These are phyloP conservation scores for Cecropterus lyciades DNA, from an alignment of 1,140 invertebrate species.

Conservation along the genomic window DNA sequence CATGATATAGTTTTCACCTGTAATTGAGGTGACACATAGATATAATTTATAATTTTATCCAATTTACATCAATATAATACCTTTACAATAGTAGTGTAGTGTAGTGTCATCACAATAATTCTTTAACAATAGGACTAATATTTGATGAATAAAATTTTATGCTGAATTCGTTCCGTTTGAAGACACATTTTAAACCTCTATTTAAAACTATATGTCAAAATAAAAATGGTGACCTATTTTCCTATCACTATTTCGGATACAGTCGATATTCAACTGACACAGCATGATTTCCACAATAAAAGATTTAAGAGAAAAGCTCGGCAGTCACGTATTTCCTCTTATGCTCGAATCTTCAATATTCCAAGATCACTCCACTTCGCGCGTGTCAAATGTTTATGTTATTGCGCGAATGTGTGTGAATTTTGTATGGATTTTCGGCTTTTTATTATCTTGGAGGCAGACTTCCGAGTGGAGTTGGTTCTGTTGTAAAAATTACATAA, in stretches of 20 bases:
- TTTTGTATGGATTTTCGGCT: constrained; percentile 9
- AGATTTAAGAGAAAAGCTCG: constrained; percentile 45
- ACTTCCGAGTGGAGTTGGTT: not conserved
- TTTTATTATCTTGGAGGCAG: constrained; percentile 8
- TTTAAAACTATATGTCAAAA: constrained; percentile 7
- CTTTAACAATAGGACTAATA: too few species aligned
- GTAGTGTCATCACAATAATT: too few species aligned
- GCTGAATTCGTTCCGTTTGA: too few species aligned
- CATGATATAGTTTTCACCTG: too few species aligned
- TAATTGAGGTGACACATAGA: too few species aligned
- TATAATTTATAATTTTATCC: too few species aligned
- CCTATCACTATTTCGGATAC: constrained; percentile 27
- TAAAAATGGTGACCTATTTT: constrained; percentile 15
- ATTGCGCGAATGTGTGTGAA: constrained; percentile 28
- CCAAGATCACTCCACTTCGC: constrained; percentile 47
- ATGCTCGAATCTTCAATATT: constrained; percentile 47
- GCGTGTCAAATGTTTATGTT: constrained; percentile 47
- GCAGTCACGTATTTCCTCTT: constrained; percentile 48
- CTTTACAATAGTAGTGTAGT: too few species aligned
- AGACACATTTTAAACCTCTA: too few species aligned
- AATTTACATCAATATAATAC: too few species aligned
- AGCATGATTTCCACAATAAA: constrained; percentile 47
- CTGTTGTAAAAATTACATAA: not conserved
- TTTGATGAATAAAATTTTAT: too few species aligned
- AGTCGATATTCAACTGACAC: constrained; percentile 42